Base-by-base conservation (phyloP, 1,140 invertebrate species). In the Littorina saxatilis region DNA sequence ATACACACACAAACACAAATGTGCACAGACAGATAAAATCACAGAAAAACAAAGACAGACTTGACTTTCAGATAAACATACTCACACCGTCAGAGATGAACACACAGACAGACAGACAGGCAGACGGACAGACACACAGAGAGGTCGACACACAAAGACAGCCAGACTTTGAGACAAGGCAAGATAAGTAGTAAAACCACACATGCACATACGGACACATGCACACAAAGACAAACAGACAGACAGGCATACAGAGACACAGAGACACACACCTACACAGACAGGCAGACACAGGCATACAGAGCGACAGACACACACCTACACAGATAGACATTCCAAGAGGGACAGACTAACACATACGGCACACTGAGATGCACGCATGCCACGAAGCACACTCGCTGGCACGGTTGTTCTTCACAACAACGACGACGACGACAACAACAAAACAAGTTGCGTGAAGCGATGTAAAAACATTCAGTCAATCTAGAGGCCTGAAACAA, bases 61-160 rank as follows among this genome's bases (percentile, higher is more conserved):
- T n/a, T 13, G 58, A 61, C 58, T 13, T 9, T 11, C 58, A 61
- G 58, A 61, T 23, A n/a, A 23, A 61, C 58, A 61, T 5, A 23
- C 27, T 5, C 7, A 61, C 27, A 29, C n/a, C n/a, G n/a, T n/a
- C 43, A 47, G 43, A 47, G 43, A 47, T 5, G 17, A 23, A 61
- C 58, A 61, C 9, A 61, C 58, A 61, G 58, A 61, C 58, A 61
- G 58, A 61, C 58, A 61, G 58, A 61, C 58, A 61, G 58, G 7
- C 58, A 61, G 58, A 61, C 58, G 7, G 58, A 61, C 58, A 61
- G 27, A 23, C 27, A 29, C 7, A 61, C 27, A 29, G 20, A 23
- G 5, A 23, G 27, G 23, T 7, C 9, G 58, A n/a, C 58, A 61
- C 4, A 29, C 5, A 61, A 23, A 29, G 58, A 29, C 7, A n/a